A percentile compares a stretch with the other conserved stretches of the same genome.
These are phyloP conservation scores for Protonemura montana DNA, from an alignment of 2,888 invertebrate genomes.

Conservation along the genomic window DNA sequence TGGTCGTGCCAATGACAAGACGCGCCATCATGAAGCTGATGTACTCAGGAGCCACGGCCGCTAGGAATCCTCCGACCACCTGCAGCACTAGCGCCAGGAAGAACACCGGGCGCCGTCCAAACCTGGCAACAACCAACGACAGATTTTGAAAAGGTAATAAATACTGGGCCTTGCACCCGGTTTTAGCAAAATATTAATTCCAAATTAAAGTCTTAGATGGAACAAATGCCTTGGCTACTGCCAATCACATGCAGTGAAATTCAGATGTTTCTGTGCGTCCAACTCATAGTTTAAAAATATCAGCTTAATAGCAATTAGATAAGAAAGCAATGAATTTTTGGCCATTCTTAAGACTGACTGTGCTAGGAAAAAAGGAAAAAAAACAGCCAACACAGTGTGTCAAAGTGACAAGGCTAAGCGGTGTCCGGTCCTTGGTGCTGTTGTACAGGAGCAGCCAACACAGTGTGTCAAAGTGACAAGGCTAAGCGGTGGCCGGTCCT, in stretches of 20 bases:
- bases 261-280: too few relatives aligned
- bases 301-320: too few relatives aligned
- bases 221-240: too few relatives aligned
- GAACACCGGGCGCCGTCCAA: conserved; percentile 75
- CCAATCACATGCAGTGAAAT: too few relatives aligned
- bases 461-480: not conserved
- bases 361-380: conserved; percentile 51
- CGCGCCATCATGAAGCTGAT: conserved; percentile 71
- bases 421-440: not conserved
- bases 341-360: too few relatives aligned
- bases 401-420: not conserved
- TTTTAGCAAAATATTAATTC: too few relatives aligned
- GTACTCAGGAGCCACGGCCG: conserved; percentile 73
- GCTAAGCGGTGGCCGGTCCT: not conserved
- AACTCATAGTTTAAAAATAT: too few relatives aligned
- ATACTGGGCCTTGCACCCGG: too few relatives aligned
- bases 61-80: conserved; percentile 71
- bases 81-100: conserved; percentile 74
- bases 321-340: too few relatives aligned
- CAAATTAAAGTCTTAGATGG: too few relatives aligned
- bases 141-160: too few relatives aligned
- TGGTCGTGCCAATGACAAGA: conserved; percentile 73
- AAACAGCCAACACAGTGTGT: not conserved
- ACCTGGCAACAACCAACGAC: conserved; percentile 60
- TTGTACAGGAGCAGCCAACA: too few relatives aligned